These are phyloP conservation scores for Ophion costatus DNA, from an alignment of 2,888 invertebrate genomes.

Conservation along the genomic window DNA sequence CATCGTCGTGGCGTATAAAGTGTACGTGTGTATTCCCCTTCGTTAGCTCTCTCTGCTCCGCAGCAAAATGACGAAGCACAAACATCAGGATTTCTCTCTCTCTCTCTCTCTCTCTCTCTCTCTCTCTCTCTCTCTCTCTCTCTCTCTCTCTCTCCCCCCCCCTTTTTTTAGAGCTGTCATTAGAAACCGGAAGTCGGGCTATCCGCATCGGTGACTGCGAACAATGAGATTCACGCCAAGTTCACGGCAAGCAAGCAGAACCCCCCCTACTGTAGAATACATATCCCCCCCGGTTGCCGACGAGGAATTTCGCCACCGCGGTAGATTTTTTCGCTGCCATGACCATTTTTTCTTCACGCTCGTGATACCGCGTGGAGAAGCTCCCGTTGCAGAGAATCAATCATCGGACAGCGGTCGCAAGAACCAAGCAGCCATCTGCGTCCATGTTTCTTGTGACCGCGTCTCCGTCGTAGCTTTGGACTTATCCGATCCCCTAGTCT, in stretches of 20 bases:
- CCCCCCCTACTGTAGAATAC: slow-evolving; percentile 10
- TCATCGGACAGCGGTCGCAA: background rate
- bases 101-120: slow-evolving; percentile 16
- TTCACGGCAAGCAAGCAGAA: slow-evolving; percentile 66
- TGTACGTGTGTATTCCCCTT: slow-evolving; percentile 8
- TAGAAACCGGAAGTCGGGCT: slow-evolving; percentile 80
- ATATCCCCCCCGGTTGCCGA: slow-evolving; percentile 12
- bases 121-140: background rate
- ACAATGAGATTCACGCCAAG: slow-evolving; percentile 78
- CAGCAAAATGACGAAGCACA: slow-evolving; percentile 55
- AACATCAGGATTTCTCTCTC: slow-evolving; percentile 32
- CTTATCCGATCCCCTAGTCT: too few species aligned
- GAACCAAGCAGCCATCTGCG: too few species aligned
- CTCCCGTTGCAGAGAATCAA: background rate
- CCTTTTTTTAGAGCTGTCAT: slow-evolving; percentile 49
- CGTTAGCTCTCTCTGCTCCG: slow-evolving; percentile 40
- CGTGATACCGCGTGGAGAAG: background rate
- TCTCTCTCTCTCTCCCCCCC: slow-evolving; percentile 18
- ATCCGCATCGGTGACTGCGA: slow-evolving; percentile 80
- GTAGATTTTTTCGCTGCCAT: slow-evolving; percentile 30
- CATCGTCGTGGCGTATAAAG: slow-evolving; percentile 6
- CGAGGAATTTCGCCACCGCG: slow-evolving; percentile 36
- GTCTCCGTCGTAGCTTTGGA: too few species aligned
- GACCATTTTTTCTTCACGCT: background rate
- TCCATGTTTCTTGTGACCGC: too few species aligned